A percentile compares a stretch with the other conserved stretches of the same genome.
Conservation (phyloP, 2,113 vertebrate genomes). For the Smithornis capensis region DNA sequence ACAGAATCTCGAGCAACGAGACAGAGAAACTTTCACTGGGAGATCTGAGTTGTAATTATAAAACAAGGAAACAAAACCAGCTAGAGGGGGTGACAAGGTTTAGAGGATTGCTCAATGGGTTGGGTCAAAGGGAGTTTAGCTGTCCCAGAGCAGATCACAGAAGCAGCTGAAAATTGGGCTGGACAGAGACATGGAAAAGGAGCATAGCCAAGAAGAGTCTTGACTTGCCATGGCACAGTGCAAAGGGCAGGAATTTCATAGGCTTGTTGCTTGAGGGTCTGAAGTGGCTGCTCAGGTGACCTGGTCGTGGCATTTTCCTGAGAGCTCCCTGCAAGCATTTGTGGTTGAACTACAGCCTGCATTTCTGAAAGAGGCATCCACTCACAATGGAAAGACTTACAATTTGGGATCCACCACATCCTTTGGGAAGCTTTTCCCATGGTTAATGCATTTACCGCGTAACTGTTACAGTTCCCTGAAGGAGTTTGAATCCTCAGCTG, state of each 20-base stretch:
- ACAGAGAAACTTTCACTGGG: not conserved
- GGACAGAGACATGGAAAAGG: not conserved
- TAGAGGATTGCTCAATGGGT: not conserved
- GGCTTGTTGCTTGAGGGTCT: not conserved
- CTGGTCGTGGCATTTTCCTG: not conserved
- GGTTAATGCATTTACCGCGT: not conserved
- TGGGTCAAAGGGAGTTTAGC: not conserved
- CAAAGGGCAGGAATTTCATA: not conserved
- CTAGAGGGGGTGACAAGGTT: not conserved
- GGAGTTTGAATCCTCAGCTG: not conserved
- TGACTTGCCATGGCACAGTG: not conserved
- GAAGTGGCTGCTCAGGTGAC: not conserved
- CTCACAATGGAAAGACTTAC: constrained; percentile 10
- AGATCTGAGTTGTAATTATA: not conserved
- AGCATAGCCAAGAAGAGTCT: not conserved
- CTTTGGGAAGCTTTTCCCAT: constrained; percentile 59
- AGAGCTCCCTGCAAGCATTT: not conserved
- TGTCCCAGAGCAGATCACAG: not conserved
- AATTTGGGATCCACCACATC: constrained; percentile 51
- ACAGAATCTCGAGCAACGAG: not conserved
- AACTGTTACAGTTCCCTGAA: constrained; percentile 31
- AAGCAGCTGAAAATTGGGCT: not conserved
- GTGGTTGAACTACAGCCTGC: not conserved
- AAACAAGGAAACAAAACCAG: not conserved
- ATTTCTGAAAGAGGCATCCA: not conserved